A percentile compares a stretch with the other conserved stretches of the same genome.
Evolutionary conservation across 2,113 vertebrate species (phyloP).

Genomic region (Emydocephalus ijimae): DNA sequence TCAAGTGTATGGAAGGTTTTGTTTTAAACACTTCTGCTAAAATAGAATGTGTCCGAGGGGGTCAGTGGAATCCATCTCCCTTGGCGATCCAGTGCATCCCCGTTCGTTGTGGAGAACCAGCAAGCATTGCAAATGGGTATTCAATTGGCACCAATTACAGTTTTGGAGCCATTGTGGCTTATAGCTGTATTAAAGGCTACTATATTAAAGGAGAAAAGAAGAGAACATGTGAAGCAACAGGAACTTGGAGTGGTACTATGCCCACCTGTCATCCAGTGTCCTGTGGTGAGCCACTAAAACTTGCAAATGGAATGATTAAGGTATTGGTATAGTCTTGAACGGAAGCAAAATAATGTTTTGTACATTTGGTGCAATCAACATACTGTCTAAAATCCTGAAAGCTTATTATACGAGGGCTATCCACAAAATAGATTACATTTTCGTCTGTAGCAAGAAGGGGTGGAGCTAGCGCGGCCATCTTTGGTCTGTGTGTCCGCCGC

Average conservation of each 20-base stretch:
- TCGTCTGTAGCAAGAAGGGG: too few species aligned
- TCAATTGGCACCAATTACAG: conserved; percentile 89
- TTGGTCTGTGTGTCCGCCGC: too few species aligned
- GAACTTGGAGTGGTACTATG: conserved; percentile 85
- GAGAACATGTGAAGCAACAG: conserved; percentile 87
- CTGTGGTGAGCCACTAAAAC: conserved; percentile 76
- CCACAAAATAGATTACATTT: too few species aligned
- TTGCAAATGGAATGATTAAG: conserved; percentile 86
- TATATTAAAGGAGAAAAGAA: conserved; percentile 94
- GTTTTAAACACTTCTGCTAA: conserved; percentile 86
- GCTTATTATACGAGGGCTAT: neutral
- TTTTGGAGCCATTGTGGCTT: conserved; percentile 92
- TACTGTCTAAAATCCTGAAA: neutral
- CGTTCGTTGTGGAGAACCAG: conserved; percentile 86
- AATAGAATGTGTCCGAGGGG: conserved; percentile 86
- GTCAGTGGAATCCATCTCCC: conserved; percentile 88
- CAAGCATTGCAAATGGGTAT: conserved; percentile 81
- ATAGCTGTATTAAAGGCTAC: conserved; percentile 90
- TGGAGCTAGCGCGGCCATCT: too few species aligned
- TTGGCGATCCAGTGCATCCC: conserved; percentile 85
- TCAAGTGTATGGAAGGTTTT: conserved; percentile 95
- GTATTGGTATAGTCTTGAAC: conserved; percentile 62
- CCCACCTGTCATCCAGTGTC: conserved; percentile 88
- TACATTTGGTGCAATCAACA: neutral
- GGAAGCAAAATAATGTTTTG: neutral